These are phyloP conservation scores for Semotilus atromaculatus DNA, from an alignment of 2,797 vertebrate genomes.

Conservation along the genomic window DNA sequence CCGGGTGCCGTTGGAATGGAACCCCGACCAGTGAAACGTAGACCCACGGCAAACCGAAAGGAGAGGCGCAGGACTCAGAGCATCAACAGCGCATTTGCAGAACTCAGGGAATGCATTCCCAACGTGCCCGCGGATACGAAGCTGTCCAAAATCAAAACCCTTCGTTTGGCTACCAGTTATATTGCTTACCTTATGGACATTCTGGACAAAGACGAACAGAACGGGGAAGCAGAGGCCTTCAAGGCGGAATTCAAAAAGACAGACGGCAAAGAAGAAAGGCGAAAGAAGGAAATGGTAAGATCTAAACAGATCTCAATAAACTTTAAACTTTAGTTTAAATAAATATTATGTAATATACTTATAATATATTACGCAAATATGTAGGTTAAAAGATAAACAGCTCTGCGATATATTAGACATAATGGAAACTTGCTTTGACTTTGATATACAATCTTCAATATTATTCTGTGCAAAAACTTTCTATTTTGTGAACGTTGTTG, in stretches of 20 bases:
- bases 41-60: constrained; percentile 96
- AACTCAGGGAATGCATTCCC: constrained; percentile 96
- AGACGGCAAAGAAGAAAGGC: constrained; percentile 92
- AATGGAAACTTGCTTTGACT: not conserved
- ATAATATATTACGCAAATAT: not conserved
- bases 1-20: constrained; percentile 73
- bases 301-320: not conserved
- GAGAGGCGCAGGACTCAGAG: constrained; percentile 97
- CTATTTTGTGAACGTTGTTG: not conserved
- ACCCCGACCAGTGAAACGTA: constrained; percentile 89
- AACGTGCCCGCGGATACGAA: constrained; percentile 98
- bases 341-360: not conserved
- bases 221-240: constrained; percentile 95
- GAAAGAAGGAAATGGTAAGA: constrained; percentile 93
- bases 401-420: not conserved
- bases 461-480: not conserved
- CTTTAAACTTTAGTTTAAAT: not conserved
- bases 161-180: constrained; percentile 96
- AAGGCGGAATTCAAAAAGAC: constrained; percentile 98
- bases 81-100: constrained; percentile 98
- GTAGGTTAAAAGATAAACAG: not conserved
- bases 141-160: constrained; percentile 96
- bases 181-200: constrained; percentile 99
- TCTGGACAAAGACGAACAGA: constrained; percentile 95
- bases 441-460: not conserved